Percentiles rank a stretch among this genome's conserved stretches.
phyloP scores from a whole-genome alignment of 2,797 vertebrate genomes.

The Sarcoramphus papa region DNA sequence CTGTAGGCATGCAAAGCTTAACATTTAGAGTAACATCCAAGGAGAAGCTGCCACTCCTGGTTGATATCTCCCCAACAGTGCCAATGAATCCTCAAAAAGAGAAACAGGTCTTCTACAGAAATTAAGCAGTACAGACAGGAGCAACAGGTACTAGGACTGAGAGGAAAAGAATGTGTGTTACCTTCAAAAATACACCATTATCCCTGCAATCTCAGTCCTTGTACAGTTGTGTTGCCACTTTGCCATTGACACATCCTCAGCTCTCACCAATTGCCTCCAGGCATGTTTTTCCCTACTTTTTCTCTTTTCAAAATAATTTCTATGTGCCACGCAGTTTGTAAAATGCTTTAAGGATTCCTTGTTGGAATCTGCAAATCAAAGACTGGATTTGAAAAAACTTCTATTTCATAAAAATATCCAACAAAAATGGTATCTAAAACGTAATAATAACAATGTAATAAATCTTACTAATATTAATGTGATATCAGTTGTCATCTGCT shows the following conservation, averaged over 20 bases:
- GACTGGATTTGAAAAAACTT: background rate
- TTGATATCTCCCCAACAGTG: background rate
- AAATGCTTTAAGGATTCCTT: background rate
- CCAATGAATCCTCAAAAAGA: background rate
- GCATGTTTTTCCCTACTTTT: background rate
- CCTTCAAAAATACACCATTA: background rate
- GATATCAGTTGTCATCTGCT: background rate
- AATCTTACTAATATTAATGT: background rate
- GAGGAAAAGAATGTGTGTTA: background rate
- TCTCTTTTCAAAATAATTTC: background rate
- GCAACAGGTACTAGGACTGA: background rate
- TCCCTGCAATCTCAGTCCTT: background rate
- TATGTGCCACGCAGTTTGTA: background rate
- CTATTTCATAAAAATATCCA: background rate
- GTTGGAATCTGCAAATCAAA: background rate
- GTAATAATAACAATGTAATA: background rate
- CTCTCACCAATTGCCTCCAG: background rate
- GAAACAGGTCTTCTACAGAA: background rate
- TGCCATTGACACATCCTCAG: background rate
- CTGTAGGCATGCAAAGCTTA: background rate
- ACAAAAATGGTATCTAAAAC: background rate
- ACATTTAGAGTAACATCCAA: background rate
- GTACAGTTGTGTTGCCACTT: background rate
- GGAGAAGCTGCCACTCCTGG: background rate
- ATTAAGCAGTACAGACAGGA: background rate